Base-by-base conservation (phyloP, 1,140 invertebrate genomes). In the Listronotus bonariensis region DNA sequence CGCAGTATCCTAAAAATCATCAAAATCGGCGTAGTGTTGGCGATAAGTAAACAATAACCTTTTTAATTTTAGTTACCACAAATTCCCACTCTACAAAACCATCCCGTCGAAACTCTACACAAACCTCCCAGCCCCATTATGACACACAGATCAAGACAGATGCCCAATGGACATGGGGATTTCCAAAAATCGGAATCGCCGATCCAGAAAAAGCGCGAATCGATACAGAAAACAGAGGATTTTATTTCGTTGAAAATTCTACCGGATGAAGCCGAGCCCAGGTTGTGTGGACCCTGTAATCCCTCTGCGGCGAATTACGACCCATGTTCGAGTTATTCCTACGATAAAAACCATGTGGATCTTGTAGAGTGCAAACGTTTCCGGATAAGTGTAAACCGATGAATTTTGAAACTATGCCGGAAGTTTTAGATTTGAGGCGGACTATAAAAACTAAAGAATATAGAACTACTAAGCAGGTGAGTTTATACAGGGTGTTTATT, bases 401-500 rank as follows among this genome's bases (percentile, higher is more conserved):
- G 34, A 7, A 36, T 12, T 36, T 10, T 36, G 11, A 36, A 1
- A 36, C 34, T 36, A 7, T 36, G 8, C 34, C 8, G 52, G 40
- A 61, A 10, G 26, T 52, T 9, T 42, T 9, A 36, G 57, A 60
- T 18, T n/a, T 60, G 18, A 17, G 46, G n/a, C 45, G 36, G 15
- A 49, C 45, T 12, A 60, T 51, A 20, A 60, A 15, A 51, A 41
- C 14, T 12, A 60, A 60, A 51, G 45, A 60, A 18, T 60, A 60
- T 18, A 49, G 49, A 34, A 62, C 49, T 36, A 32, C 32, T 11
- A 52, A 62, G 15, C 36, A 53, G 59, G 48, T 53, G 40, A 43
- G 59, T 38, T 5, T 26, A 26, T 26, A 26, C 20, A 26, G 20
- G 20, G 5, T 26, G 20, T n/a, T n/a, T n/a, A n/a, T n/a, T n/a